Evolutionary conservation across 2,888 invertebrate genomes (phyloP).

Genomic region (Sthenelais limicola): DNA sequence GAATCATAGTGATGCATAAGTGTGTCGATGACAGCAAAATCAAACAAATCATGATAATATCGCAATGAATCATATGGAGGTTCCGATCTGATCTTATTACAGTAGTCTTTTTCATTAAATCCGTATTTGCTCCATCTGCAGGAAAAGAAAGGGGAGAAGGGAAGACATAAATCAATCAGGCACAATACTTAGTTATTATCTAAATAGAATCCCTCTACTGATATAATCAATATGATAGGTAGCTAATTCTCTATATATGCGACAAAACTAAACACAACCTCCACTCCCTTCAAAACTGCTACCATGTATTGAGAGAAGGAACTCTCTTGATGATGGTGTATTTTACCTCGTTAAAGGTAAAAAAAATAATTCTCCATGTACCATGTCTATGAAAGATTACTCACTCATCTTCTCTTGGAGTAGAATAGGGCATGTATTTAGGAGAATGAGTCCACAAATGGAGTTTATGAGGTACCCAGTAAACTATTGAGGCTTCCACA

Average conservation of each 20-base stretch:
- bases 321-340: no score
- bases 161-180: conserved; percentile 11
- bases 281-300: no score
- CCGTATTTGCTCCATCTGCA: conserved; percentile 50
- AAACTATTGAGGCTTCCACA: conserved; percentile 51
- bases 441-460: conserved; percentile 51
- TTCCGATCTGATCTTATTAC: conserved; percentile 45
- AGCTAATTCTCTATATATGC: no score
- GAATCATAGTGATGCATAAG: conserved; percentile 55
- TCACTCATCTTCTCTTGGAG: conserved; percentile 49
- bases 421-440: conserved; percentile 53
- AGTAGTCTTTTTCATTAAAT: conserved; percentile 52
- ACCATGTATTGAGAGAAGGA: no score
- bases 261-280: no score
- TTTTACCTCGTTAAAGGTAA: neutral
- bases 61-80: conserved; percentile 47
- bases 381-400: neutral
- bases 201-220: no score
- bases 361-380: neutral
- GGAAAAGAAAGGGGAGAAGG: no score
- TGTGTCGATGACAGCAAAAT: conserved; percentile 52
- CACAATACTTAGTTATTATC: neutral
- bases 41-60: conserved; percentile 53
- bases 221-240: no score
- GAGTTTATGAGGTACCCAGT: conserved; percentile 51